A percentile compares a stretch with the other conserved stretches of the same genome.
Evolutionary conservation across 2,797 vertebrate genomes (phyloP).

Genomic region (Enteromius paludinosus): DNA sequence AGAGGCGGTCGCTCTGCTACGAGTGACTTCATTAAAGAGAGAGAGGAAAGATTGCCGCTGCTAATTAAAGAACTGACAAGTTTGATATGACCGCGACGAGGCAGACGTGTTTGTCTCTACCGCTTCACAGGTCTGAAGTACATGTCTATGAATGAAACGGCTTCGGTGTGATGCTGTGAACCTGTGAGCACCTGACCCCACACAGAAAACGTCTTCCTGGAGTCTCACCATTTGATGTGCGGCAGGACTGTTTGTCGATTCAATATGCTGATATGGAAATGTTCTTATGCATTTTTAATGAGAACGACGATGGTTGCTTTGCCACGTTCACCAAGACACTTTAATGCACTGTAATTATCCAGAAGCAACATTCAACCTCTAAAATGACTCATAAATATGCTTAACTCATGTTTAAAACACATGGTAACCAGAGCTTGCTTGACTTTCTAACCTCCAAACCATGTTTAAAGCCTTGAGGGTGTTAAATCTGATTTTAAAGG

Average conservation of each 20-base stretch:
- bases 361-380: conserved; percentile 72
- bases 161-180: conserved; percentile 45
- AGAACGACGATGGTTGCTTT: conserved; percentile 7
- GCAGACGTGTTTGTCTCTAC: not conserved
- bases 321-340: conserved; percentile 28
- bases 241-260: not conserved
- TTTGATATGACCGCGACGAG: conserved; percentile 63
- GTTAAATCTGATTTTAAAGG: conserved; percentile 80
- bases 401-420: conserved; percentile 75
- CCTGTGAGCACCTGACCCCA: not conserved
- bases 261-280: not conserved
- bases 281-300: not conserved
- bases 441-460: conserved; percentile 76
- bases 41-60: conserved; percentile 71
- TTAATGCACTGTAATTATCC: conserved; percentile 49
- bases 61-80: conserved; percentile 78
- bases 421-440: conserved; percentile 78
- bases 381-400: conserved; percentile 83
- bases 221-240: not conserved
- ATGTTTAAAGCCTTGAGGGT: conserved; percentile 68
- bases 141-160: not conserved
- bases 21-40: conserved; percentile 62
- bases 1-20: conserved; percentile 66
- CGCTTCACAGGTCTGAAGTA: not conserved
- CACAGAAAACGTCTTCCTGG: conserved; percentile 54